phyloP scores from a whole-genome alignment of 2,888 invertebrate genomes.

The Sepiola atlantica region DNA sequence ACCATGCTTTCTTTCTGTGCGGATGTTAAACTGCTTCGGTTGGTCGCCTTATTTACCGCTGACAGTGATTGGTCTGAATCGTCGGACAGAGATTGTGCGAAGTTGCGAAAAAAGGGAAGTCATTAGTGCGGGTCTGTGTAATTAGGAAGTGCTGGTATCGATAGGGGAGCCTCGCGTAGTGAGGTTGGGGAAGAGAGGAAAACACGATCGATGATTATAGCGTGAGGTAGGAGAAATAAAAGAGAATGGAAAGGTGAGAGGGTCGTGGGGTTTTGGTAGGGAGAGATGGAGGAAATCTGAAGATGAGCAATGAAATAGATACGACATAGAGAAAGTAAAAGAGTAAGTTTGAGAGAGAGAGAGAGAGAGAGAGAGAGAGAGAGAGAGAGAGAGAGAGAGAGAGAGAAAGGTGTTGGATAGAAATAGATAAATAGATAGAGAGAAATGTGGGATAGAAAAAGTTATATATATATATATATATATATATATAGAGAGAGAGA shows the following conservation, averaged over 20 bases:
- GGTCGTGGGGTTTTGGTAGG: neutral
- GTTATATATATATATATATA: too few species aligned
- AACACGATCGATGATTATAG: neutral
- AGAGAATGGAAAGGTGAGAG: neutral
- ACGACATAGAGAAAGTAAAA: neutral
- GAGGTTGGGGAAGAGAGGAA: neutral
- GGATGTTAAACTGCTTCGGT: conserved; percentile 23
- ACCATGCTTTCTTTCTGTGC: neutral
- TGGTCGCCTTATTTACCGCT: neutral
- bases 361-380: too few species aligned
- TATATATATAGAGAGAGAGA: too few species aligned
- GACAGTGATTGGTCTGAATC: conserved; percentile 32
- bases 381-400: neutral
- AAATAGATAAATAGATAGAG: too few species aligned
- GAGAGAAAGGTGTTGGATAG: too few species aligned
- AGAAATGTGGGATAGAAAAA: too few species aligned
- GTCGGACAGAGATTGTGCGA: neutral
- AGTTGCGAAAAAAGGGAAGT: neutral
- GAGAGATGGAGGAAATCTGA: neutral
- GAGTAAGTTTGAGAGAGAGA: too few species aligned
- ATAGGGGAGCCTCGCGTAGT: neutral
- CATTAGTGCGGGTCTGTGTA: neutral
- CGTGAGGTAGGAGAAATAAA: neutral
- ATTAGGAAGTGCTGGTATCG: conserved; percentile 19
- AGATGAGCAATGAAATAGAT: neutral